phyloP scores from a whole-genome alignment of 2,797 vertebrate species.

The Halcyon smyrnensis region DNA sequence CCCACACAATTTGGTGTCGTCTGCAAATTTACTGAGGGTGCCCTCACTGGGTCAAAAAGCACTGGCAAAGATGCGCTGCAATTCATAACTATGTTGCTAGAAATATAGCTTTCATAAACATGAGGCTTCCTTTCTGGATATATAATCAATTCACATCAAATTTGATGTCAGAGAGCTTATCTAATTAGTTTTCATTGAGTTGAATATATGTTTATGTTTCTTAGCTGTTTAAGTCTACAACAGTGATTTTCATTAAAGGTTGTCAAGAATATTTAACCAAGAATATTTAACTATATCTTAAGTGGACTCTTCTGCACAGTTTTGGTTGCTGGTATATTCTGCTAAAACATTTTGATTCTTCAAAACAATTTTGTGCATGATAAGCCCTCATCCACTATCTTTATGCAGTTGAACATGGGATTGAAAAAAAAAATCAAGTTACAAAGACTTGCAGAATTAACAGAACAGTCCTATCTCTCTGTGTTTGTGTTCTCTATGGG shows the following conservation, averaged over 20 bases:
- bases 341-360: neutral
- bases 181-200: conserved; percentile 8
- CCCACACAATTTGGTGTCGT: too few relatives aligned
- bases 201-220: neutral
- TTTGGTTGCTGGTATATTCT: neutral
- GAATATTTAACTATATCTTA: neutral
- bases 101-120: conserved; percentile 5
- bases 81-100: neutral
- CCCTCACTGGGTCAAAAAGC: neutral
- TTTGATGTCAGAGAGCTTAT: neutral
- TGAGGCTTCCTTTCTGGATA: conserved; percentile 9
- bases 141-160: neutral
- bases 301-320: neutral
- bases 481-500: neutral
- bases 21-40: too few relatives aligned
- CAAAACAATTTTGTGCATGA: neutral
- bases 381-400: neutral
- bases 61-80: neutral
- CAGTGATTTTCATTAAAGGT: neutral
- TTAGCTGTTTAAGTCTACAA: neutral
- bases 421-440: neutral
- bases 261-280: neutral
- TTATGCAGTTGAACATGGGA: neutral
- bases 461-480: neutral
- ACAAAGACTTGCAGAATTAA: neutral